A percentile compares a stretch with the other conserved stretches of the same genome.
Evolutionary conservation across 1,140 invertebrate species (phyloP).

Genomic region (Drosophila suzukii): DNA sequence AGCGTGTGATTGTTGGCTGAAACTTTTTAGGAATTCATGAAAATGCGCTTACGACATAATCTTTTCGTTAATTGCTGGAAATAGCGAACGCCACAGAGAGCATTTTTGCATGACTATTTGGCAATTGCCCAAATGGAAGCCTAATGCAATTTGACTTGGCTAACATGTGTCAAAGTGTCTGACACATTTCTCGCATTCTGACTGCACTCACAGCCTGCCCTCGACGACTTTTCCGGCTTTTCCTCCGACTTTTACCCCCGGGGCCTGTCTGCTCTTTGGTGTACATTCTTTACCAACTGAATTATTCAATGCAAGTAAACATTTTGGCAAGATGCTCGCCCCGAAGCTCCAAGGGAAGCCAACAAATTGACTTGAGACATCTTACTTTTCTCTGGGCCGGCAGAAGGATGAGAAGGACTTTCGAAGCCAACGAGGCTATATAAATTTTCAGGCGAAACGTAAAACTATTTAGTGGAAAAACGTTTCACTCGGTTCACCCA

Average conservation of each 20-base stretch:
- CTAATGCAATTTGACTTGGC: conserved; percentile 53
- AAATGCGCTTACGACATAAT: conserved; percentile 61
- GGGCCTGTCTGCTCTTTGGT: conserved; percentile 14
- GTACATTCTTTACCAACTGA: conserved; percentile 39
- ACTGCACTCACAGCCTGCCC: conserved; percentile 41
- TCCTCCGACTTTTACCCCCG: conserved; percentile 7
- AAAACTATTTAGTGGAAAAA: conserved; percentile 77
- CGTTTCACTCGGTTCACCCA: conserved; percentile 23
- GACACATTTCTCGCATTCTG: conserved; percentile 30
- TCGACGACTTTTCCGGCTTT: conserved; percentile 21
- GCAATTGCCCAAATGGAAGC: conserved; percentile 51
- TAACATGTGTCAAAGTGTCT: conserved; percentile 60
- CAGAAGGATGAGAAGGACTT: neutral
- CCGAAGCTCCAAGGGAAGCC: conserved; percentile 37
- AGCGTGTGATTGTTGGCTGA: conserved; percentile 24
- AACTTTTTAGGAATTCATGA: conserved; percentile 46
- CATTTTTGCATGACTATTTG: conserved; percentile 28
- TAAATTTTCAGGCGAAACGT: conserved; percentile 62
- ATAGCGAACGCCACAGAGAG: neutral
- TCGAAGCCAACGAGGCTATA: conserved; percentile 22
- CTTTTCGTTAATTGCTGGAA: conserved; percentile 60
- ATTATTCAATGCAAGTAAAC: conserved; percentile 64
- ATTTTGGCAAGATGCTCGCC: conserved; percentile 51
- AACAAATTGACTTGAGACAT: conserved; percentile 71
- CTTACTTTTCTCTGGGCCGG: conserved; percentile 17